Base-by-base conservation (phyloP, 1,140 invertebrate species). In the Drosophila lowei region DNA sequence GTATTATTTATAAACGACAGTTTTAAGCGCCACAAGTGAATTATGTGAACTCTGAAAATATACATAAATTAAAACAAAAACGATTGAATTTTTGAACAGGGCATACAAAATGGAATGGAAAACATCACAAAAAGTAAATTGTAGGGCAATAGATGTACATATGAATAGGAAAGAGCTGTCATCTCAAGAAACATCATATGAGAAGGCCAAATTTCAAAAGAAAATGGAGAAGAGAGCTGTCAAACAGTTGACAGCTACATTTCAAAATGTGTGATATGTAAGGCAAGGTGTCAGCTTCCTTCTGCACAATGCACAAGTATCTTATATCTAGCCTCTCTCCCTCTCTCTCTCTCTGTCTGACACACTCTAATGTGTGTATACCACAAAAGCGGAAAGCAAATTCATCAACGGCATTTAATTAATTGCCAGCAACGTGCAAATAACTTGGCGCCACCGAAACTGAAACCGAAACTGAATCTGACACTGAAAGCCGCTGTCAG, bases 361-460 rank as follows among this genome's bases (percentile, higher is more conserved):
- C 25, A 48, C 50, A 53, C 25, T 72, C 18, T 28, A 34, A 23
- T 55, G 30, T 42, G 38, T 28, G 30, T 42, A 50, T 28, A 34
- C 52, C 57, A 34, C 48, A 58, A 50, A 58, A 56, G 56, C 63
- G 65, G 56, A 79, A 76, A 72, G 62, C 25, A 34, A 41, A 52
- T 65, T 49, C 61, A 65, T 66, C 50, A 74, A 52, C 38, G 57
- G 66, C 30, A 46, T 66, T 84, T 77, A 80, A 80, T 86, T 84
- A 76, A 85, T 85, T 68, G 80, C 62, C 59, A 23, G 30, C 49
- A 55, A 48, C n/a, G 18, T 30, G 53, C 52, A 70, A 66, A 65
- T 41, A 50, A 50, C 62, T 75, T 75, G 42, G 57, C 47, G 66
- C 63, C 79, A 25, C 23, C 43, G 54, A 59, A 50, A 50, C 58